These are phyloP conservation scores for Aethina tumida DNA, from an alignment of 1,140 invertebrate species.

Conservation along the genomic window DNA sequence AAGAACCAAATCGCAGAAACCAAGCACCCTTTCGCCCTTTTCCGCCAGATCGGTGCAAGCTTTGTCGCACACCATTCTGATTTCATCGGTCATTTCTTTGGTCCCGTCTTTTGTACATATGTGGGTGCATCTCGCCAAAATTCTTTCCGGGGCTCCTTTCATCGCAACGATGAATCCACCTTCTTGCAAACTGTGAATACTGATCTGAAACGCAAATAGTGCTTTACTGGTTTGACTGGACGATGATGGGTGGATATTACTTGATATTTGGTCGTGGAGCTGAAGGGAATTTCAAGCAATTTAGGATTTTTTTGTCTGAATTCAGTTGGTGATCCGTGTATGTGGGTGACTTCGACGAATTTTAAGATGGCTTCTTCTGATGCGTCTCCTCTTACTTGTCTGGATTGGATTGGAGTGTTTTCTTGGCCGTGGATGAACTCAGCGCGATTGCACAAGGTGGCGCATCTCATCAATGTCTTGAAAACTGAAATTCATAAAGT, in stretches of 20 bases:
- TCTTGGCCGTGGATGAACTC: slow-evolving; percentile 63
- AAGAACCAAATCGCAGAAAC: slow-evolving; percentile 60
- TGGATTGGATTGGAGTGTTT: slow-evolving; percentile 39
- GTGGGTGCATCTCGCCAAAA: slow-evolving; percentile 66
- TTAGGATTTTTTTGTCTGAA: slow-evolving; percentile 55
- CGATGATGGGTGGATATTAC: slow-evolving; percentile 12
- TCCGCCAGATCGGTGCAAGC: slow-evolving; percentile 75
- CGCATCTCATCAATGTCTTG: slow-evolving; percentile 49
- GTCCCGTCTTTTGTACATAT: slow-evolving; percentile 61
- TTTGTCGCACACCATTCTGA: slow-evolving; percentile 32
- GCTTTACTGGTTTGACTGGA: neutral
- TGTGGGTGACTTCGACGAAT: slow-evolving; percentile 58
- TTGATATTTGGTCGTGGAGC: slow-evolving; percentile 49
- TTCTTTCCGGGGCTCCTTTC: slow-evolving; percentile 88
- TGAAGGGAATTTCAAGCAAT: slow-evolving; percentile 76
- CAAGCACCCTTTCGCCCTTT: slow-evolving; percentile 80
- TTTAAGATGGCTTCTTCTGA: slow-evolving; percentile 73
- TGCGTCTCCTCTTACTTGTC: slow-evolving; percentile 67
- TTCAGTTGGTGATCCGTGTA: slow-evolving; percentile 45
- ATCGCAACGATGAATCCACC: slow-evolving; percentile 55
- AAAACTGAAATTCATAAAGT: slow-evolving; percentile 17
- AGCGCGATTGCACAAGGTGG: slow-evolving; percentile 68
- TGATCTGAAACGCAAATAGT: slow-evolving; percentile 20
- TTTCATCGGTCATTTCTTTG: slow-evolving; percentile 46
- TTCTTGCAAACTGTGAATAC: slow-evolving; percentile 26